Conservation (phyloP, 2,113 vertebrate species). For the Brachyhypopomus occidentalis region DNA sequence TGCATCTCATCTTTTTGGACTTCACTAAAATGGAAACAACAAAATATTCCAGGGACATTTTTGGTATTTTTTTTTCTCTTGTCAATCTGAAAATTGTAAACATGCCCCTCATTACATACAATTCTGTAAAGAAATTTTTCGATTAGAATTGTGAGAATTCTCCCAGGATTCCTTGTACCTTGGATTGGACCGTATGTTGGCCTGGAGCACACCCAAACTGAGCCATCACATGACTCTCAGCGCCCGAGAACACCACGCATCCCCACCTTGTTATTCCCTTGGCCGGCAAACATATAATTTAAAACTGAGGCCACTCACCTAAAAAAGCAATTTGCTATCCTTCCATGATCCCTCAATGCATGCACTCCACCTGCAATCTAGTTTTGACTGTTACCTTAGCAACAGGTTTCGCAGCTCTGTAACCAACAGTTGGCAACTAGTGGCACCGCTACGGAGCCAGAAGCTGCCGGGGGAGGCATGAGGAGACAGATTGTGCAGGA, state of each 20-base stretch:
- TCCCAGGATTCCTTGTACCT: too few relatives aligned
- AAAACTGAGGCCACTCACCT: background rate
- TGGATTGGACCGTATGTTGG: too few relatives aligned
- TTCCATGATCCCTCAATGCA: conserved; percentile 47
- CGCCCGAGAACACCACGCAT: background rate
- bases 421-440: conserved; percentile 47
- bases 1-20: too few relatives aligned
- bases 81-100: too few relatives aligned
- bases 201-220: too few relatives aligned
- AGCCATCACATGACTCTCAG: too few relatives aligned
- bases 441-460: conserved; percentile 28
- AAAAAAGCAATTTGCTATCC: conserved; percentile 54
- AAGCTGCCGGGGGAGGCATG: conserved; percentile 27
- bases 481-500: conserved; percentile 29
- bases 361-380: conserved; percentile 18
- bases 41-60: too few relatives aligned
- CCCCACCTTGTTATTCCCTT: background rate
- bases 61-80: too few relatives aligned
- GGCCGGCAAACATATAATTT: conserved; percentile 12
- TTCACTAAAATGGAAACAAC: too few relatives aligned
- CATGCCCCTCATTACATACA: too few relatives aligned
- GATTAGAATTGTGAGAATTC: too few relatives aligned
- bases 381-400: conserved; percentile 63
- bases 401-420: conserved; percentile 59
- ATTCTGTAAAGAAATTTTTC: too few relatives aligned